Conservation (phyloP, 2,888 invertebrate species). For the Noctua janthe region DNA sequence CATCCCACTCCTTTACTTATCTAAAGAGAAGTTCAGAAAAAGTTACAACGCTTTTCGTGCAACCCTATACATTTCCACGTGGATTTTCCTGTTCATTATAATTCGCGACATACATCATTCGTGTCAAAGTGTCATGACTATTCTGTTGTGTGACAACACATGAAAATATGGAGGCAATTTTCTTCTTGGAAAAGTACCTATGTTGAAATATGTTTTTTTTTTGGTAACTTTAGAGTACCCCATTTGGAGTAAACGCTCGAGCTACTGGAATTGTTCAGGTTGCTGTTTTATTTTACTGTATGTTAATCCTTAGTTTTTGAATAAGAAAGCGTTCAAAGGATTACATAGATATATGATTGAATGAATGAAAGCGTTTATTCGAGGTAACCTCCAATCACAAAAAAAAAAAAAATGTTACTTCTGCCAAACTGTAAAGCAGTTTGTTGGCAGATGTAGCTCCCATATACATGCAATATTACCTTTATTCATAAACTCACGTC, state of each 20-base stretch:
- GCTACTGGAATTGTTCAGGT: background rate
- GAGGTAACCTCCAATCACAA: no score
- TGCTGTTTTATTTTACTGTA: background rate
- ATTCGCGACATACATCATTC: slow-evolving; percentile 58
- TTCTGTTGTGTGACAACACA: slow-evolving; percentile 53
- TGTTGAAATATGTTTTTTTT: slow-evolving; percentile 10
- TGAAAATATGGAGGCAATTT: slow-evolving; percentile 55
- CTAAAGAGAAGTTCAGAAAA: background rate
- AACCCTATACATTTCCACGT: slow-evolving; percentile 50
- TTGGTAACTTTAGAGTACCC: background rate
- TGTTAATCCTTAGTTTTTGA: background rate
- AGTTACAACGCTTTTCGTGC: slow-evolving; percentile 36
- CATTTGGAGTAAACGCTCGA: background rate
- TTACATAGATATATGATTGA: no score
- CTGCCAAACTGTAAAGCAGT: no score
- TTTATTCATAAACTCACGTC: no score
- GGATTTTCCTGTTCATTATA: slow-evolving; percentile 53
- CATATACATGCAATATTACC: no score
- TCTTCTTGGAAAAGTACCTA: slow-evolving; percentile 3
- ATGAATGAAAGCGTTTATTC: no score
- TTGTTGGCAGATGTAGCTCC: no score
- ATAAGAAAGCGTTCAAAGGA: background rate
- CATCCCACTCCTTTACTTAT: no score
- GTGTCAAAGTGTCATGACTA: slow-evolving; percentile 49
- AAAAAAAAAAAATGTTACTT: no score